phyloP scores from a whole-genome alignment of 2,888 invertebrate genomes.

The Plemyria rubiginata region DNA sequence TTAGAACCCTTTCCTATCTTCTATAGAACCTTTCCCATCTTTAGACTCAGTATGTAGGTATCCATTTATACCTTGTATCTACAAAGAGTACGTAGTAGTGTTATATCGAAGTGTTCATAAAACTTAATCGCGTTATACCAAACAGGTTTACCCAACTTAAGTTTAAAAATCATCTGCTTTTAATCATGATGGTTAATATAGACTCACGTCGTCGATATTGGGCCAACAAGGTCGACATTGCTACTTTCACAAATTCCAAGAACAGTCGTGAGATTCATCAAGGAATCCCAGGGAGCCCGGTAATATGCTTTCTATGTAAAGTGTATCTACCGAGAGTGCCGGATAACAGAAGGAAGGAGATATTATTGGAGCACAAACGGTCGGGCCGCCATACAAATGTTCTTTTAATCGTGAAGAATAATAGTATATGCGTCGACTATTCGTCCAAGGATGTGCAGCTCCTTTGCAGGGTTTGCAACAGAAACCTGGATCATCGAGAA shows the following conservation, averaged over 20 bases:
- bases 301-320: not conserved
- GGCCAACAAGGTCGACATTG: not conserved
- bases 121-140: too few relatives aligned
- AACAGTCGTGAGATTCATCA: not conserved
- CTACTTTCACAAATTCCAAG: not conserved
- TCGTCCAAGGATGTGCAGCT: not conserved
- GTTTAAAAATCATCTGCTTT: too few relatives aligned
- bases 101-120: not conserved
- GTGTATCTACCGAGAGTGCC: not conserved
- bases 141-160: too few relatives aligned
- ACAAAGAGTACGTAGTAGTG: too few relatives aligned
- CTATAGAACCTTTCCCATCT: too few relatives aligned
- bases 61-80: too few relatives aligned
- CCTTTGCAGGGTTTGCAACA: not conserved
- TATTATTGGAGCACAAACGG: not conserved
- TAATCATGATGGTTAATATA: not conserved
- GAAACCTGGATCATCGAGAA: not conserved
- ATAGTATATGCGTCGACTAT: not conserved
- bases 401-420: not conserved
- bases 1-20: not conserved
- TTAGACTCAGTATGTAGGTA: too few relatives aligned
- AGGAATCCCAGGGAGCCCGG: not conserved
- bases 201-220: not conserved
- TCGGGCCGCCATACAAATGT: not conserved
- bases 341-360: not conserved